These are phyloP conservation scores for Serrognathus titanus DNA, from an alignment of 2,888 invertebrate species.

Conservation along the genomic window DNA sequence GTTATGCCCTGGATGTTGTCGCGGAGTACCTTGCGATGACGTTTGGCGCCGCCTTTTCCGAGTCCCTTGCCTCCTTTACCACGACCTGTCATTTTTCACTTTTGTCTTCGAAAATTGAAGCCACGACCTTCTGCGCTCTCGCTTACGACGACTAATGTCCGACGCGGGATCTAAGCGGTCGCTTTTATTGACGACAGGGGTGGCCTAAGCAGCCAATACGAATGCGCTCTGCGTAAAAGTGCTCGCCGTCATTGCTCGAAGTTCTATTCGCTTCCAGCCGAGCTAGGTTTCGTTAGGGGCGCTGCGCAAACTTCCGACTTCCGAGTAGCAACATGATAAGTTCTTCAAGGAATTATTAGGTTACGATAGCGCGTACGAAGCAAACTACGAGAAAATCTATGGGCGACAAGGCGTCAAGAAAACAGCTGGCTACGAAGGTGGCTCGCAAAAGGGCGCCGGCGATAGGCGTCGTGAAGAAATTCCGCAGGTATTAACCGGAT, in stretches of 20 bases:
- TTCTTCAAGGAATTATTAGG: not conserved
- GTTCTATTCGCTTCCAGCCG: too few species aligned
- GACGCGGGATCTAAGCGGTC: too few species aligned
- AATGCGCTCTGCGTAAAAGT: too few species aligned
- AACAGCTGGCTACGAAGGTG: too few species aligned
- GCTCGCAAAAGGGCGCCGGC: constrained; percentile 70
- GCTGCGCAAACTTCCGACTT: too few species aligned
- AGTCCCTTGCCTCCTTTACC: constrained; percentile 77
- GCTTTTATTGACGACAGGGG: too few species aligned
- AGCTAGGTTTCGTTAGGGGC: too few species aligned
- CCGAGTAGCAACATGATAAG: not conserved
- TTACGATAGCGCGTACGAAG: constrained; percentile 67
- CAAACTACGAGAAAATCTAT: constrained; percentile 73
- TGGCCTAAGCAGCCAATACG: too few species aligned
- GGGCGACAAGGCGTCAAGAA: constrained; percentile 74
- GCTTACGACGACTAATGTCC: too few species aligned
- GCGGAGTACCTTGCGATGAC: constrained; percentile 75
- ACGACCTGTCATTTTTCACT: constrained; percentile 75
- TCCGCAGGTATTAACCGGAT: constrained; percentile 67
- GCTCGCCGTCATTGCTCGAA: too few species aligned
- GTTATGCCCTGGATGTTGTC: constrained; percentile 81
- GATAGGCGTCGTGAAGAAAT: constrained; percentile 72
- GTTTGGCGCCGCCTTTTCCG: constrained; percentile 78
- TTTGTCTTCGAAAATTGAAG: too few species aligned
- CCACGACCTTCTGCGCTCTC: too few species aligned